Percentiles rank a stretch among this genome's conserved stretches.
Conservation (phyloP, 2,113 vertebrate genomes). For the Rhipidura dahli region DNA sequence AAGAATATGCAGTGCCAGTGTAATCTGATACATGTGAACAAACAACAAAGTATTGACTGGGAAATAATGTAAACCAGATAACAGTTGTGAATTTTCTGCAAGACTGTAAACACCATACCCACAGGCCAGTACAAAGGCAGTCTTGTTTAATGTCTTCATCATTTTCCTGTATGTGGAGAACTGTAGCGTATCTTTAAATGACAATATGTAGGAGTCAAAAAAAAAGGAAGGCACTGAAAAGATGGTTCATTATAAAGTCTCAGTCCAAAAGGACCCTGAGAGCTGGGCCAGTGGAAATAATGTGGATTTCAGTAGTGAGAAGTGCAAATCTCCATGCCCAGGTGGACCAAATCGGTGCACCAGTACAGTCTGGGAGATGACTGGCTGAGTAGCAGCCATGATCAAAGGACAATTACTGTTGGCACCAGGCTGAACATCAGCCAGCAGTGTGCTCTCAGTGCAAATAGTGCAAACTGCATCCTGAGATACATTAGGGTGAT, state of each 20-base stretch:
- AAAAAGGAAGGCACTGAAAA: background rate
- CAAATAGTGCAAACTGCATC: background rate
- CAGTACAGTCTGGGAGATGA: background rate
- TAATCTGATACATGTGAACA: background rate
- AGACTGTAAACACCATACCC: background rate
- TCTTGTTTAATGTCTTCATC: background rate
- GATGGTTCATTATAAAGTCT: background rate
- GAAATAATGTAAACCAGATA: background rate
- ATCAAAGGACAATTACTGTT: background rate
- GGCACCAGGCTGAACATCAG: background rate
- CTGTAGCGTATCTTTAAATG: background rate
- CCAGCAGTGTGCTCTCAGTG: background rate
- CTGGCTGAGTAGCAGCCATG: background rate
- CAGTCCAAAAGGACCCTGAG: background rate
- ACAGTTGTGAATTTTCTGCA: background rate
- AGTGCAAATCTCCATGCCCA: background rate
- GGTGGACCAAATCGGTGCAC: fast-evolving
- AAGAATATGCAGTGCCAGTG: background rate
- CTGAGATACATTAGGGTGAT: background rate
- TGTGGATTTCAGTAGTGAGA: background rate
- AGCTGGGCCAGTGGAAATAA: background rate
- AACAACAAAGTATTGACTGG: background rate
- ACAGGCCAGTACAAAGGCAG: background rate
- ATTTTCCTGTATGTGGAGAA: fast-evolving
- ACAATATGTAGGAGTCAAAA: background rate